Conservation (phyloP, 2,888 invertebrate genomes). For the Rhaphigaster nebulosa region DNA sequence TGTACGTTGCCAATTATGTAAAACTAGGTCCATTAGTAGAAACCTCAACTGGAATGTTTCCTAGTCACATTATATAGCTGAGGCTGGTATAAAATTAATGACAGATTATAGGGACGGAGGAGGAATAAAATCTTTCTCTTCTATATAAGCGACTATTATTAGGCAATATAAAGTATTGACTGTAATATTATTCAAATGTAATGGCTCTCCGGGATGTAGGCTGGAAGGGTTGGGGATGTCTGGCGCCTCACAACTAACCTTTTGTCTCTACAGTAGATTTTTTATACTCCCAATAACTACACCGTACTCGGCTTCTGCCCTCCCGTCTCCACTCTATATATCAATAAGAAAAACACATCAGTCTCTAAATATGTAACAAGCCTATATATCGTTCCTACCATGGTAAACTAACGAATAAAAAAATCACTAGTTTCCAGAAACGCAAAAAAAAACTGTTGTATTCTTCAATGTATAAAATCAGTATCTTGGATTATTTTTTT, state of each 20-base stretch:
- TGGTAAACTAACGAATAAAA: no score
- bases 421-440: no score
- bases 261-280: conserved; percentile 34
- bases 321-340: background rate
- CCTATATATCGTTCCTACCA: no score
- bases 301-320: no score
- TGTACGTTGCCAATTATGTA: conserved; percentile 32
- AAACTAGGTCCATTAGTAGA: conserved; percentile 20
- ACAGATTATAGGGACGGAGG: background rate
- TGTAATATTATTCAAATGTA: conserved; percentile 50
- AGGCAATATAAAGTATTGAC: conserved; percentile 49
- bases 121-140: conserved; percentile 21
- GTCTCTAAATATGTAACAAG: background rate
- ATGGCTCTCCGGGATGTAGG: conserved; percentile 13
- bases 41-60: conserved; percentile 6
- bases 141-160: conserved; percentile 47
- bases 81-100: conserved; percentile 16
- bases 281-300: conserved; percentile 28
- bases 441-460: no score
- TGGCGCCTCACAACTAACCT: conserved; percentile 26
- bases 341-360: background rate
- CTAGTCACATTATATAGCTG: conserved; percentile 2
- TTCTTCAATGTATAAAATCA: no score
- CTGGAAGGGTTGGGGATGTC: conserved; percentile 40
- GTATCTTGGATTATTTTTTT: no score